phyloP scores from a whole-genome alignment of 2,888 invertebrate genomes.

The Ptilodon capucinus region DNA sequence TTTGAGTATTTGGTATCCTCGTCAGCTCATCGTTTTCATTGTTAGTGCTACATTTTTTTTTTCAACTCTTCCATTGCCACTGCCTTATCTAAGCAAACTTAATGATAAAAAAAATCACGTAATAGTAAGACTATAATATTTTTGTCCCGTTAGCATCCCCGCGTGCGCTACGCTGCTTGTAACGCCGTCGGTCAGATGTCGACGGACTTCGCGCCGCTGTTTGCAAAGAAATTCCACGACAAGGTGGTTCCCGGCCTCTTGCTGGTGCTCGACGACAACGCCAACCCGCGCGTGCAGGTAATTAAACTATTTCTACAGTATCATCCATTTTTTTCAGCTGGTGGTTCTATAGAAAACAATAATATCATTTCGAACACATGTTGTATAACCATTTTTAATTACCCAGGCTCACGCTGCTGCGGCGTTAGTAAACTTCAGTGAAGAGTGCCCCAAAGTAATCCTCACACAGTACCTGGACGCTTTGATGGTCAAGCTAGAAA shows the following conservation, averaged over 20 bases:
- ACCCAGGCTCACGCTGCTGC: conserved; percentile 91
- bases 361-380: too few relatives aligned
- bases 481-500: conserved; percentile 95
- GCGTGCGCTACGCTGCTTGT: conserved; percentile 98
- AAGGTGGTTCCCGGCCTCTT: conserved; percentile 96
- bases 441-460: conserved; percentile 98
- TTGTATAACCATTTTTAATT: background rate
- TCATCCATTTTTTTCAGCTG: too few relatives aligned
- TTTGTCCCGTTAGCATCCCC: conserved; percentile 86
- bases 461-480: conserved; percentile 94
- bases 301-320: background rate
- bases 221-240: conserved; percentile 98
- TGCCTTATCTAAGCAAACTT: too few relatives aligned
- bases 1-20: too few relatives aligned
- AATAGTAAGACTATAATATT: too few relatives aligned
- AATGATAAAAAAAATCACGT: too few relatives aligned
- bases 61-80: too few relatives aligned
- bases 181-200: conserved; percentile 99
- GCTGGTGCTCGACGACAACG: conserved; percentile 93
- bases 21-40: too few relatives aligned
- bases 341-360: too few relatives aligned
- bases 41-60: too few relatives aligned
- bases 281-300: conserved; percentile 96
- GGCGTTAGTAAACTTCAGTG: conserved; percentile 99
- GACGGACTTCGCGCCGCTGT: conserved; percentile 97